phyloP scores from a whole-genome alignment of 2,113 vertebrate genomes.

The Oryzias woworae region DNA sequence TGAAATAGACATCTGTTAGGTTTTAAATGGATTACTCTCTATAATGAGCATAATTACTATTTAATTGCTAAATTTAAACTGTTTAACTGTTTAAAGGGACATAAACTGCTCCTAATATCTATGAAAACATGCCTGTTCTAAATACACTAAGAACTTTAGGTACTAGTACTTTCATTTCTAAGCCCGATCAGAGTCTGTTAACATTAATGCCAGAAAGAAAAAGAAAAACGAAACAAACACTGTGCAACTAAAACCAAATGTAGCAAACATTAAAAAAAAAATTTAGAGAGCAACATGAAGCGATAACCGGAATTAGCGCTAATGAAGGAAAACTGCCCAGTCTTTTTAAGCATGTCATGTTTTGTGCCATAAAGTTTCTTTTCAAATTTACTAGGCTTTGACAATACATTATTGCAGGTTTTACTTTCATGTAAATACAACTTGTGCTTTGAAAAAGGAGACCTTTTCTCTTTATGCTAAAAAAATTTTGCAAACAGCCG shows the following conservation, averaged over 20 bases:
- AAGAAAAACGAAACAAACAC: background rate
- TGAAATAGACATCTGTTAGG: slow-evolving; percentile 80
- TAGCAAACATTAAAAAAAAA: background rate
- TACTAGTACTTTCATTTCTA: slow-evolving; percentile 41
- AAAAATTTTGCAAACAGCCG: slow-evolving; percentile 35
- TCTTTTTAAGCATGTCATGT: slow-evolving; percentile 58
- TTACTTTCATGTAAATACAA: slow-evolving; percentile 64
- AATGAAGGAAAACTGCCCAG: slow-evolving; percentile 22
- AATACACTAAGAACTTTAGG: slow-evolving; percentile 50
- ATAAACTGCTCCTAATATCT: slow-evolving; percentile 79
- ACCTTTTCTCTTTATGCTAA: slow-evolving; percentile 54
- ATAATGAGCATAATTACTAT: slow-evolving; percentile 81
- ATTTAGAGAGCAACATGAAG: background rate
- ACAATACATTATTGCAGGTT: slow-evolving; percentile 52
- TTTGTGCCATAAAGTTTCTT: slow-evolving; percentile 46
- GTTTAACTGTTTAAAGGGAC: slow-evolving; percentile 77
- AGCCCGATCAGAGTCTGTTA: slow-evolving; percentile 13
- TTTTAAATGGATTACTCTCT: slow-evolving; percentile 82
- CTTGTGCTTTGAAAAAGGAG: slow-evolving; percentile 57
- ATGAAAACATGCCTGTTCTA: slow-evolving; percentile 79
- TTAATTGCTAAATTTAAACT: slow-evolving; percentile 83
- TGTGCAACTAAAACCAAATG: background rate
- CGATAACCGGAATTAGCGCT: slow-evolving; percentile 22
- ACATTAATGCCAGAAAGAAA: slow-evolving; percentile 11
- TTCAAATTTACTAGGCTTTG: slow-evolving; percentile 64